Base-by-base conservation (phyloP, 2,113 vertebrate species). In the Polypterus bichir region DNA sequence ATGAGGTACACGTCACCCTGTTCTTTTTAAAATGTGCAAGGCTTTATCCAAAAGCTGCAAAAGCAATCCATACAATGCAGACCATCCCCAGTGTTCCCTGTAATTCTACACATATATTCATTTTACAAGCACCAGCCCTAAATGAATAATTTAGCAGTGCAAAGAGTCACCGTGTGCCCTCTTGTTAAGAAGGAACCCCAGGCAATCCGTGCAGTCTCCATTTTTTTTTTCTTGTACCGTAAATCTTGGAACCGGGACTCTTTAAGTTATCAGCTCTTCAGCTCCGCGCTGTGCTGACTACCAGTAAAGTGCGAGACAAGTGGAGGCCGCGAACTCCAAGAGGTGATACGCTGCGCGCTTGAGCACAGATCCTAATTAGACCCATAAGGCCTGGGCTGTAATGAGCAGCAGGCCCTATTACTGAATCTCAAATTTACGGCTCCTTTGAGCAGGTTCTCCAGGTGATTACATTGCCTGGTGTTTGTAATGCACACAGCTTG, bases 131-230 rank as follows among this genome's bases (percentile, higher is more conserved):
- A 27, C 27, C 27, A 27, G 27, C 27, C 27, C 27, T 55, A 46
- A 49, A 63, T 63, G 45, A 63, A 63, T 63, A 56, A 63, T 63
- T 63, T 54, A 63, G 54, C 53, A 45, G 2, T 54, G 49, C 61
- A 63, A 56, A 48, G 61, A 56, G 61, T 63, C 53, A 55, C 61
- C 55, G 55, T 55, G 54, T 54, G 46, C 53, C 53, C 46, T 47
- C 46, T 63, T 55, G 61, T 63, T 52, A 63, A 52, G 52, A 63
- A 54, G 57, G 45, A 5, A 54, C 45, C 61, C 44, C 47, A 46
- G 49, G 3, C 47, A 45, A 63, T 63, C 53, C 54, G 53, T 44
- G 6, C 3, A 54, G 53, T 63, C 54, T 11, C 51, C 61, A 9
- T 3, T 44, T 9, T 52, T 48, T 9, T 49, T 57, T 46, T 46